Percentiles rank a stretch among this genome's conserved stretches.
These are phyloP conservation scores for Empidonax alnorum DNA, from an alignment of 2,113 vertebrate species.

Conservation along the genomic window DNA sequence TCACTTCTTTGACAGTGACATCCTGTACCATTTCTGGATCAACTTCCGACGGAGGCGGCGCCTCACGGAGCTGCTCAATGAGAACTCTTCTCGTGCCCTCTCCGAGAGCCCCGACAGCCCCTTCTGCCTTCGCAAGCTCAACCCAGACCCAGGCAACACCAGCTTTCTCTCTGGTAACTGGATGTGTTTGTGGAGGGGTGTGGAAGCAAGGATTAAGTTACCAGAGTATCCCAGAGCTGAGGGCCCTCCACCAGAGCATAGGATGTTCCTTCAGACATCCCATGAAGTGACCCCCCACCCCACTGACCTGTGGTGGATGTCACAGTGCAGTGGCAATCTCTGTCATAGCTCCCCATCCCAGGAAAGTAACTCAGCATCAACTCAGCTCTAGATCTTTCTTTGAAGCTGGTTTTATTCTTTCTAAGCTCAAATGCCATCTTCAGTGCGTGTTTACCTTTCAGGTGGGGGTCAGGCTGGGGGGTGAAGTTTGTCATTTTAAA, in stretches of 20 bases:
- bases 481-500: neutral
- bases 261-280: neutral
- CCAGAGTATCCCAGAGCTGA: neutral
- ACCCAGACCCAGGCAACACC: constrained; percentile 56
- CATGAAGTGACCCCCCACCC: neutral
- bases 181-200: neutral
- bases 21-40: constrained; percentile 86
- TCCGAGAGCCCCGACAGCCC: constrained; percentile 77
- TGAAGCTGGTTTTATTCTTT: neutral
- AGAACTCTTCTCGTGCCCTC: constrained; percentile 52
- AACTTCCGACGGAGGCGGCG: constrained; percentile 80
- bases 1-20: constrained; percentile 84
- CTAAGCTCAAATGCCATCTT: neutral
- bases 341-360: neutral
- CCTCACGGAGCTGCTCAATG: constrained; percentile 80
- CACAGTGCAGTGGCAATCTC: neutral
- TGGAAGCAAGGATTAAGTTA: accelerated
- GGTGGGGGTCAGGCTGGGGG: neutral
- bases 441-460: neutral
- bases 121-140: constrained; percentile 78
- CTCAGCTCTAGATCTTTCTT: neutral
- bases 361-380: neutral
- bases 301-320: neutral
- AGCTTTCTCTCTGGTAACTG: constrained; percentile 81
- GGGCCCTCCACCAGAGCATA: neutral